phyloP scores from a whole-genome alignment of 2,113 vertebrate genomes.

The Rutilus rutilus region DNA sequence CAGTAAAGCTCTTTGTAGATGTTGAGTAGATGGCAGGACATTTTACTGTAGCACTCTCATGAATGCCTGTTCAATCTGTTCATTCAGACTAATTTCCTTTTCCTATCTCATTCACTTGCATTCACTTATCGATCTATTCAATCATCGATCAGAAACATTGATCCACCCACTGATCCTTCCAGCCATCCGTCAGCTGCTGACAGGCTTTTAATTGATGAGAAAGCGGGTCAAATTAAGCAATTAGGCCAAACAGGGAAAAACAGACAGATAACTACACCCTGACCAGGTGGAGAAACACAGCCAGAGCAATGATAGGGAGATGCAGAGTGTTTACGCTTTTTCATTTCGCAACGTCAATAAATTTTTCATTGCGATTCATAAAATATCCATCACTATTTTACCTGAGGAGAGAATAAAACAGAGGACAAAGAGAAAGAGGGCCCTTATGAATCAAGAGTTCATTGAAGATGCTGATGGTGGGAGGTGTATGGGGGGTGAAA shows the following conservation, averaged over 20 bases:
- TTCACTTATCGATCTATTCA: slow-evolving; percentile 77
- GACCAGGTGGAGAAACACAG: slow-evolving; percentile 65
- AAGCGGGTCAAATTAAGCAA: slow-evolving; percentile 80
- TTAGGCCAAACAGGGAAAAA: slow-evolving; percentile 78
- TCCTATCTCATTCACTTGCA: slow-evolving; percentile 62
- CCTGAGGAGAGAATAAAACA: slow-evolving; percentile 69
- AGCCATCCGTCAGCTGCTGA: slow-evolving; percentile 75
- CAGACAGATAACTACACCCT: slow-evolving; percentile 68
- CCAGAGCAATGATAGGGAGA: slow-evolving; percentile 75
- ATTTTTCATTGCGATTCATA: slow-evolving; percentile 86
- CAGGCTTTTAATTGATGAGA: slow-evolving; percentile 82
- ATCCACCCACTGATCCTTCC: slow-evolving; percentile 75
- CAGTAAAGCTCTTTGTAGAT: neutral
- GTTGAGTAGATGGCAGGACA: slow-evolving; percentile 9
- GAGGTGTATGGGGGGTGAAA: slow-evolving; percentile 52
- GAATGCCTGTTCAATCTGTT: slow-evolving; percentile 68
- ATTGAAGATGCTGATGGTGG: slow-evolving; percentile 76
- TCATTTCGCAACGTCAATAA: slow-evolving; percentile 83
- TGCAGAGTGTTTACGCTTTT: slow-evolving; percentile 81
- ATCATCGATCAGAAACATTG: slow-evolving; percentile 75
- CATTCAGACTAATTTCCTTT: slow-evolving; percentile 57
- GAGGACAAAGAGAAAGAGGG: slow-evolving; percentile 64
- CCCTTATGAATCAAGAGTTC: slow-evolving; percentile 76
- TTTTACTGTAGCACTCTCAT: slow-evolving; percentile 20
- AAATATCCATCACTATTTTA: slow-evolving; percentile 86